These are phyloP conservation scores for Heliconius ethilla DNA, from an alignment of 2,888 invertebrate genomes.

Conservation along the genomic window DNA sequence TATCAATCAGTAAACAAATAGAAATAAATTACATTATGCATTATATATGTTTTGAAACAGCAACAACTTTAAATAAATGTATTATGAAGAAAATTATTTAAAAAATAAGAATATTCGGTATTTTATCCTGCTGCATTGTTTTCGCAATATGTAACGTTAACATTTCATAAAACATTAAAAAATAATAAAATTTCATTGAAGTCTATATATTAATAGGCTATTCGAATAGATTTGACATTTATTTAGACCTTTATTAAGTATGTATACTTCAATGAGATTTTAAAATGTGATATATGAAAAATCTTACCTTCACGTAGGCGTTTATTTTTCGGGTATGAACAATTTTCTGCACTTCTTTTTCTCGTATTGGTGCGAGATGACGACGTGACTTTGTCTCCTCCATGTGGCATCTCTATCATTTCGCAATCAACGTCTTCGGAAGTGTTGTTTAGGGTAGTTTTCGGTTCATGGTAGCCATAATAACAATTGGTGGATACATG, in stretches of 20 bases:
- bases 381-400: conserved; percentile 47
- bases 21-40: neutral
- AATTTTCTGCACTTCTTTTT: conserved; percentile 72
- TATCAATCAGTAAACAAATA: conserved; percentile 1
- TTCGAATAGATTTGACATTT: neutral
- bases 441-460: conserved; percentile 53
- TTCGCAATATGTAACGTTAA: conserved; percentile 16
- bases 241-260: conserved; percentile 16
- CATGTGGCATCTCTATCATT: conserved; percentile 64
- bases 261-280: conserved; percentile 60
- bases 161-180: conserved; percentile 20
- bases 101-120: neutral
- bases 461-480: conserved; percentile 75
- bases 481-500: conserved; percentile 80
- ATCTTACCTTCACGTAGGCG: conserved; percentile 75
- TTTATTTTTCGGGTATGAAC: conserved; percentile 66
- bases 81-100: neutral
- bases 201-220: conserved; percentile 1
- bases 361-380: conserved; percentile 58
- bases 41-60: conserved; percentile 59
- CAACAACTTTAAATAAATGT: conserved; percentile 57
- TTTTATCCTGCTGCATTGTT: conserved; percentile 51
- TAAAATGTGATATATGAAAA: conserved; percentile 47
- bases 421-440: conserved; percentile 59
- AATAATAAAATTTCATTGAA: conserved; percentile 57